A percentile compares a stretch with the other conserved stretches of the same genome.
phyloP scores from a whole-genome alignment of 2,797 vertebrate genomes.

The Melopsittacus undulatus region DNA sequence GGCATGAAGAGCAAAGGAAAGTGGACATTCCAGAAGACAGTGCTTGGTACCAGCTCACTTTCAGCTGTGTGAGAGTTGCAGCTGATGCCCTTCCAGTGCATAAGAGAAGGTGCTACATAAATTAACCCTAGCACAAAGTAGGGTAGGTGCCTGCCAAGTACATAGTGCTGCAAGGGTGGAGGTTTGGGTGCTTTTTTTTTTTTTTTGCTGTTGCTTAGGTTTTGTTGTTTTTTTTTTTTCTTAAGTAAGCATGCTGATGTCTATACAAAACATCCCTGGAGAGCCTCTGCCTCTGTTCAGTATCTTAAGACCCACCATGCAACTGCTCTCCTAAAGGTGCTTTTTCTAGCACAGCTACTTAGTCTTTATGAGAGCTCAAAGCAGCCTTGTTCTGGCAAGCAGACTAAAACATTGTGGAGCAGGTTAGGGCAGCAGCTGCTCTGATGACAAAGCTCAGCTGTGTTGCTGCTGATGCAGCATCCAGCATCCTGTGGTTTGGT shows the following conservation, averaged over 20 bases:
- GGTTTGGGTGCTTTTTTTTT: not conserved
- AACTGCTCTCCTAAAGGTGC: not conserved
- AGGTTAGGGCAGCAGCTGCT: conserved; percentile 39
- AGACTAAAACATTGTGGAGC: conserved; percentile 4
- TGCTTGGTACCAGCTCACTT: not conserved
- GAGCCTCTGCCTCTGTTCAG: not conserved
- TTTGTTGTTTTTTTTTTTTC: not conserved
- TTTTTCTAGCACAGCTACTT: conserved; percentile 2
- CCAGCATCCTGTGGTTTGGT: not conserved
- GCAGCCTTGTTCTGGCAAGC: conserved; percentile 50
- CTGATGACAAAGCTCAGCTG: conserved; percentile 46
- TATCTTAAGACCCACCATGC: not conserved
- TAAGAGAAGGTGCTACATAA: not conserved
- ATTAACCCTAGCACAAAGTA: not conserved
- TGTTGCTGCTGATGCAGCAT: conserved; percentile 42
- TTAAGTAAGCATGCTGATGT: not conserved
- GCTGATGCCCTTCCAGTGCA: not conserved
- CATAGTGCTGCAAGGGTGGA: not conserved
- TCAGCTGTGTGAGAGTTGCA: not conserved
- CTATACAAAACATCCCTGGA: not conserved
- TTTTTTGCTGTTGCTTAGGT: not conserved
- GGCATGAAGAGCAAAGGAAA: not conserved
- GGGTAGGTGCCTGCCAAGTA: not conserved
- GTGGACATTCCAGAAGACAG: not conserved
- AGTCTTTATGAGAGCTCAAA: conserved; percentile 14